Evolutionary conservation across 64 coral and sea anemone species (phyloP).

Genomic region (Acropora tenuis): DNA sequence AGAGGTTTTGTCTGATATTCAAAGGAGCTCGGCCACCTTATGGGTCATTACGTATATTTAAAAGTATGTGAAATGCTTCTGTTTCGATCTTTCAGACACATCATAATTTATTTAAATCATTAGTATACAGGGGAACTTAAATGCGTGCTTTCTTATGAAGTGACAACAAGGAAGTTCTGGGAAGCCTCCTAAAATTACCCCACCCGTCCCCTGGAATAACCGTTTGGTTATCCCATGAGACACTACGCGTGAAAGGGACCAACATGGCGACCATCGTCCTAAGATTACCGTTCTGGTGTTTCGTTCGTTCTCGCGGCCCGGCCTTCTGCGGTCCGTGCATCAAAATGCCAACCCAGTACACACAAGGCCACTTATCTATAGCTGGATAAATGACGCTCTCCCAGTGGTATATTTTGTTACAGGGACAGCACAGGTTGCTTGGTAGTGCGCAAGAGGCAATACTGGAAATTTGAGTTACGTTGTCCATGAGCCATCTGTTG

Average conservation of each 20-base stretch:
- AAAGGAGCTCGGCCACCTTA: neutral
- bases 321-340: neutral
- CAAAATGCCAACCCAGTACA: neutral
- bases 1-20: neutral
- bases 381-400: too few species aligned
- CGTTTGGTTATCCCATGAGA: constrained; percentile 9
- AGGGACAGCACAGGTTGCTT: too few species aligned
- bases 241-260: neutral
- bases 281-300: neutral
- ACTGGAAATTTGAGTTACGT: too few species aligned
- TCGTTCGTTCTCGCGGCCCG: neutral
- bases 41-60: constrained; percentile 4
- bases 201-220: neutral
- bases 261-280: neutral
- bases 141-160: too few species aligned
- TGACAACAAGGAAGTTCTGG: too few species aligned
- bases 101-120: too few species aligned
- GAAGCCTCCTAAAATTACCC: neutral
- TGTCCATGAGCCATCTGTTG: too few species aligned
- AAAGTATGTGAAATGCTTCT: neutral
- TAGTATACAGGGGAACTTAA: too few species aligned
- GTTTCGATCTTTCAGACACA: constrained; percentile 1
- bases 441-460: too few species aligned
- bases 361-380: neutral
- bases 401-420: too few species aligned